These are phyloP conservation scores for Strix uralensis DNA, from an alignment of 2,113 vertebrate genomes.

Conservation along the genomic window DNA sequence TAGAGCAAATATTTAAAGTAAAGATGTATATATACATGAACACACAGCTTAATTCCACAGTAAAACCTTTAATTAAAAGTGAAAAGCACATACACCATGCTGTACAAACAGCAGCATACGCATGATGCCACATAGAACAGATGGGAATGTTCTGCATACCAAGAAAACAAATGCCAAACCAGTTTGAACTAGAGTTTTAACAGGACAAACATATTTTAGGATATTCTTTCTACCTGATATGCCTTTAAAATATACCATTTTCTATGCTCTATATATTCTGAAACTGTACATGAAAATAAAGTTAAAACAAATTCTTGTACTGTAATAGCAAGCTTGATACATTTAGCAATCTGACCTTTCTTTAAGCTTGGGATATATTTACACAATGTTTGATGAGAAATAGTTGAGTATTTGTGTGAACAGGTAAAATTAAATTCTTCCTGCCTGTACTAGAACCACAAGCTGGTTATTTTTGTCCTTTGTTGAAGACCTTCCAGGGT, in stretches of 20 bases:
- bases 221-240: slow-evolving; percentile 23
- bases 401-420: slow-evolving; percentile 1
- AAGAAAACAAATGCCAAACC: background rate
- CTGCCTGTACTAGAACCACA: slow-evolving; percentile 33
- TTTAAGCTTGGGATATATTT: slow-evolving; percentile 14
- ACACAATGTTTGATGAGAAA: background rate
- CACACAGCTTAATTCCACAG: background rate
- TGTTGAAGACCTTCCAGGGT: background rate
- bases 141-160: background rate
- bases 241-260: slow-evolving; percentile 54
- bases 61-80: background rate
- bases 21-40: background rate
- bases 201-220: background rate
- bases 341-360: background rate
- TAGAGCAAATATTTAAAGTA: background rate
- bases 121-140: background rate
- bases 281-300: slow-evolving; percentile 71
- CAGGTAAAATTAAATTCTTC: slow-evolving; percentile 6
- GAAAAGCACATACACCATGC: background rate
- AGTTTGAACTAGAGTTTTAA: background rate
- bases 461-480: slow-evolving; percentile 31
- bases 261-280: slow-evolving; percentile 67
- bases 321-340: background rate
- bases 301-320: slow-evolving; percentile 30
- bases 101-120: background rate